Conservation (phyloP, 2,113 vertebrate genomes). For the Corydoras maculifer region DNA sequence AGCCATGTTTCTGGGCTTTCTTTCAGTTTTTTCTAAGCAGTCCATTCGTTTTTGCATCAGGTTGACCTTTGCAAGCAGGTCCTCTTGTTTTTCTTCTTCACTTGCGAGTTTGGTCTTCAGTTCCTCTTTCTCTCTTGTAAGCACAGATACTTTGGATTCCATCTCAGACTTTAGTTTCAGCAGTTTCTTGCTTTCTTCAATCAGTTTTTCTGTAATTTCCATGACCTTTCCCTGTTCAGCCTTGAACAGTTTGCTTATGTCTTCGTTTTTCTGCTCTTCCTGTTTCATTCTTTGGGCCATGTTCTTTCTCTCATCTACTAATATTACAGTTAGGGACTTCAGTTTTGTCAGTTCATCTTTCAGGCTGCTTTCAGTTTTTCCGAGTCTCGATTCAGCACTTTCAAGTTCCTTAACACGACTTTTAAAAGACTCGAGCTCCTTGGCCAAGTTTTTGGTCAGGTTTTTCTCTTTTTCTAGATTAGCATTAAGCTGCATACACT, state of each 20-base stretch:
- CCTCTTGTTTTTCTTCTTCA: constrained; percentile 76
- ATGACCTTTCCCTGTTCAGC: constrained; percentile 86
- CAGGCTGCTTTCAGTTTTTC: constrained; percentile 76
- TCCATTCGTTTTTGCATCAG: constrained; percentile 76
- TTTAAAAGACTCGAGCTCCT: constrained; percentile 79
- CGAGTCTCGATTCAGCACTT: constrained; percentile 72
- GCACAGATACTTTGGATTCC: constrained; percentile 75
- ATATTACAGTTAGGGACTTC: constrained; percentile 87
- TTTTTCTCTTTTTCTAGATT: constrained; percentile 84
- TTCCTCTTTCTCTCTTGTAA: constrained; percentile 78
- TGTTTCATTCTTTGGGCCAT: constrained; percentile 85
- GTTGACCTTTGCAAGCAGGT: constrained; percentile 70
- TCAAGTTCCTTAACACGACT: constrained; percentile 80
- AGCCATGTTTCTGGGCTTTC: constrained; percentile 64
- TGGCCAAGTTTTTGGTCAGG: constrained; percentile 74
- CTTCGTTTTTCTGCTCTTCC: constrained; percentile 81
- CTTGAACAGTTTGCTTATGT: constrained; percentile 76
- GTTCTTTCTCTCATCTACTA: constrained; percentile 88
- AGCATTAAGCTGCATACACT: constrained; percentile 76
- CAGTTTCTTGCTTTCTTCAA: constrained; percentile 93
- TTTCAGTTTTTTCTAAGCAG: constrained; percentile 71
- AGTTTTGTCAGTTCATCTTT: constrained; percentile 89
- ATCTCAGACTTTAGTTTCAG: constrained; percentile 88
- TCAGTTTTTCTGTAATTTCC: constrained; percentile 91
- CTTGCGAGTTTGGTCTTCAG: constrained; percentile 69